These are phyloP conservation scores for Drosophila nigrodunni DNA, from an alignment of 1,140 invertebrate species.

Conservation along the genomic window DNA sequence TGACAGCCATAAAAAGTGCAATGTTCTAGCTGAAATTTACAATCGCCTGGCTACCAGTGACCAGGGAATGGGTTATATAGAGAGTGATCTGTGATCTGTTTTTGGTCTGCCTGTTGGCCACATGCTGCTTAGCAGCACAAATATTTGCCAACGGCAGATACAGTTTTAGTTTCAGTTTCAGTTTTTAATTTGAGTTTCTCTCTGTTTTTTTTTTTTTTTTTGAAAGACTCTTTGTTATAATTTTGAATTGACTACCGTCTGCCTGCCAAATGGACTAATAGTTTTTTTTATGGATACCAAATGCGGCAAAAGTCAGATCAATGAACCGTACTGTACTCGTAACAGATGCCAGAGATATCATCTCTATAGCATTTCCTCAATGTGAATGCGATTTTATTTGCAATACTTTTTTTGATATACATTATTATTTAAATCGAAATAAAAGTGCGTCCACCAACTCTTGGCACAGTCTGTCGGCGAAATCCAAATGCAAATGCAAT, in stretches of 20 bases:
- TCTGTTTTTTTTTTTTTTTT: conserved; percentile 13
- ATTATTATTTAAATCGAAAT: conserved; percentile 58
- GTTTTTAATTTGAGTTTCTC: too few relatives aligned
- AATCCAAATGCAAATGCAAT: conserved; percentile 9
- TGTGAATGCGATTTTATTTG: conserved; percentile 6
- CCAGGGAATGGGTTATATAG: conserved; percentile 57
- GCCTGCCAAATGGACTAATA: conserved; percentile 33
- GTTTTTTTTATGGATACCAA: conserved; percentile 53
- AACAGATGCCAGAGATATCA: conserved; percentile 38
- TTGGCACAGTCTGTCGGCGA: background rate
- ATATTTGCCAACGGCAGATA: conserved; percentile 70
- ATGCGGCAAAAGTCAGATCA: conserved; percentile 59
- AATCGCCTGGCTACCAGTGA: conserved; percentile 15
- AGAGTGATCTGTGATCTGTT: conserved; percentile 7
- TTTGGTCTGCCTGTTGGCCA: conserved; percentile 40
- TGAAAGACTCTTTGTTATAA: conserved; percentile 43
- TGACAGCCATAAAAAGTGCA: conserved; percentile 78
- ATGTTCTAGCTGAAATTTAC: conserved; percentile 64
- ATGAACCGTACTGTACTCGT: conserved; percentile 44
- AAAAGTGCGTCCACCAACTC: conserved; percentile 35
- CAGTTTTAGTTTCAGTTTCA: conserved; percentile 39
- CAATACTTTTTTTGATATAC: conserved; percentile 17
- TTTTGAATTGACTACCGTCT: conserved; percentile 54
- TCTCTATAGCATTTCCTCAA: conserved; percentile 23
- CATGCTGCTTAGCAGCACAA: conserved; percentile 69